These are phyloP conservation scores for Ciona savignyi DNA, from an alignment of 23 tunicate genomes.

Conservation along the genomic window DNA sequence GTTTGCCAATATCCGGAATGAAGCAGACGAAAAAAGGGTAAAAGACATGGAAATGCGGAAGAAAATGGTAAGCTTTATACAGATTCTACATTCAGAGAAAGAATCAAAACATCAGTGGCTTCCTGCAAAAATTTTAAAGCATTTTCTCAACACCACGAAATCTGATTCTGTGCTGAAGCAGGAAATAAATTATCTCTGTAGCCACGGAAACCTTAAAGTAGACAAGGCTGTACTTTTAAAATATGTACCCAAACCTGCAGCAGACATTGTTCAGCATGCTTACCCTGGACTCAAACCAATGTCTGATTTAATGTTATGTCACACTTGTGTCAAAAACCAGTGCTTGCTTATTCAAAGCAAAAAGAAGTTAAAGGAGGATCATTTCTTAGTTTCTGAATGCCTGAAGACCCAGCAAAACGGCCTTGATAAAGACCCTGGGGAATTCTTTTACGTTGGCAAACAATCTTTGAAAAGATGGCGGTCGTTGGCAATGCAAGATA, in stretches of 20 bases:
- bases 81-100: slow-evolving; percentile 2
- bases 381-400: slow-evolving; percentile 12
- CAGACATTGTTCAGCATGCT: slow-evolving; percentile 14
- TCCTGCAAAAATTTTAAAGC: slow-evolving; percentile 37
- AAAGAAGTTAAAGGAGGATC: slow-evolving; percentile 19
- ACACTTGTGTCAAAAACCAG: slow-evolving; percentile 45
- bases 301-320: slow-evolving; percentile 22
- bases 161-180: not conserved
- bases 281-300: not conserved
- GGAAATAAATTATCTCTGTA: slow-evolving; percentile 25
- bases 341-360: slow-evolving; percentile 39
- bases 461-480: slow-evolving; percentile 65
- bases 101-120: slow-evolving; percentile 28
- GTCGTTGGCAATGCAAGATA: slow-evolving; percentile 22
- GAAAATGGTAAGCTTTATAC: slow-evolving; percentile 12
- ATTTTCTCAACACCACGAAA: slow-evolving; percentile 19
- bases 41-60: slow-evolving; percentile 7
- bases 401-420: slow-evolving; percentile 5
- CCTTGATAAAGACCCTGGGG: not conserved
- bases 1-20: not conserved
- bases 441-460: slow-evolving; percentile 51
- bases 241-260: slow-evolving; percentile 48
- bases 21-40: slow-evolving; percentile 17
- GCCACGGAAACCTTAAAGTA: slow-evolving; percentile 49
- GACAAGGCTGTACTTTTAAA: slow-evolving; percentile 28